These are phyloP conservation scores for Enteromius thamalakanensis DNA, from an alignment of 2,797 vertebrate species.

Conservation along the genomic window DNA sequence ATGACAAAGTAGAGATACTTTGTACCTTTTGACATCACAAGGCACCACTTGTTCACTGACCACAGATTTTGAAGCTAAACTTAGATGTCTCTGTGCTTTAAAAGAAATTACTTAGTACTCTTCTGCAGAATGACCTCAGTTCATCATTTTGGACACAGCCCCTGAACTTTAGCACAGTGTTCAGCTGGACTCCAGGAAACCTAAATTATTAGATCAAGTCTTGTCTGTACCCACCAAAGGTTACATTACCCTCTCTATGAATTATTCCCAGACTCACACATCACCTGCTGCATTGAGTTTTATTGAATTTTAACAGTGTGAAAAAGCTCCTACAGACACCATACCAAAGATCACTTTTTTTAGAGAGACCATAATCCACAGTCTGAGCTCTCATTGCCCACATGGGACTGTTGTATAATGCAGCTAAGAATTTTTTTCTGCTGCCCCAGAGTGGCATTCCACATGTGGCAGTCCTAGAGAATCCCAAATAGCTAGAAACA, in stretches of 20 bases:
- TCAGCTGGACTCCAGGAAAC: constrained; percentile 16
- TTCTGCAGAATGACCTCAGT: not conserved
- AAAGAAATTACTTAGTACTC: not conserved
- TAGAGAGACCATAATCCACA: constrained; percentile 72
- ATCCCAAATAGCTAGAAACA: constrained; percentile 68
- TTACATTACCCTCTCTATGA: constrained; percentile 46
- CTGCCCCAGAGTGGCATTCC: constrained; percentile 67
- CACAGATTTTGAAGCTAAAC: not conserved
- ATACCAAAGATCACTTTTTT: constrained; percentile 63
- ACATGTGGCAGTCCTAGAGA: constrained; percentile 65
- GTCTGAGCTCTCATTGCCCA: constrained; percentile 51
- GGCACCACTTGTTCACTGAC: not conserved
- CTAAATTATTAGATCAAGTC: constrained; percentile 21
- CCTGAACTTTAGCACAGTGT: not conserved
- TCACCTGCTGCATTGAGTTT: constrained; percentile 44
- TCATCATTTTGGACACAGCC: constrained; percentile 12
- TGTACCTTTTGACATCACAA: not conserved
- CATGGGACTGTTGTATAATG: constrained; percentile 73
- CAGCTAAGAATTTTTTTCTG: constrained; percentile 77
- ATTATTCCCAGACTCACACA: constrained; percentile 44
- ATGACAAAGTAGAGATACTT: not conserved
- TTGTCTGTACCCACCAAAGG: constrained; percentile 18
- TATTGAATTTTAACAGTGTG: constrained; percentile 46
- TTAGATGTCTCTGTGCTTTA: not conserved
- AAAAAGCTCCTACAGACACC: constrained; percentile 48